A percentile compares a stretch with the other conserved stretches of the same genome.
These are phyloP conservation scores for Chloromyia formosa DNA, from an alignment of 2,888 invertebrate species.

Conservation along the genomic window DNA sequence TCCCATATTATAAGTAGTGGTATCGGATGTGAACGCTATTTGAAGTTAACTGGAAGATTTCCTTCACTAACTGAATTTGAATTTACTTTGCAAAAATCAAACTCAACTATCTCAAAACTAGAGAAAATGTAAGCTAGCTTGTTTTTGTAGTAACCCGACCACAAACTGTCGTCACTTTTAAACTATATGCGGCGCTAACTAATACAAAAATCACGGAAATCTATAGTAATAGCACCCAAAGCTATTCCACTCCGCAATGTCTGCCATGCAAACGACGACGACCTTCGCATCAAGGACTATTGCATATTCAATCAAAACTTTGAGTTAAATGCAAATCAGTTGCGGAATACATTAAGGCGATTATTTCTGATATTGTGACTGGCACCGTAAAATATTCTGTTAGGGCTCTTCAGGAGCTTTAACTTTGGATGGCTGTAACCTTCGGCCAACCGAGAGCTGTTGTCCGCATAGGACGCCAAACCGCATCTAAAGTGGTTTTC, in stretches of 20 bases:
- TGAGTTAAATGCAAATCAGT: constrained; percentile 51
- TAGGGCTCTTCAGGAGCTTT: constrained; percentile 28
- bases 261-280: no score
- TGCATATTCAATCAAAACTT: constrained; percentile 53
- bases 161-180: neutral
- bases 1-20: no score
- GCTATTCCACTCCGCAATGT: neutral
- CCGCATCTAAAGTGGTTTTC: constrained; percentile 27
- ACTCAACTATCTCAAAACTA: no score
- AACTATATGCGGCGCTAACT: neutral
- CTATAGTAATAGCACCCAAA: neutral
- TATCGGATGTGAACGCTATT: no score
- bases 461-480: constrained; percentile 3
- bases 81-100: no score
- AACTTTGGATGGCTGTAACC: constrained; percentile 11
- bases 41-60: no score
- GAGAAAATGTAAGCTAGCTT: no score
- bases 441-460: constrained; percentile 29
- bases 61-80: no score
- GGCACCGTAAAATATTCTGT: constrained; percentile 34
- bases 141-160: no score
- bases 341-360: constrained; percentile 43
- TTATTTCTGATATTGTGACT: constrained; percentile 41
- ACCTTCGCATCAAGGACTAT: constrained; percentile 51
- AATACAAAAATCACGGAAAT: neutral